phyloP scores from a whole-genome alignment of 2,797 vertebrate genomes.

The Lutjanus argentimaculatus region DNA sequence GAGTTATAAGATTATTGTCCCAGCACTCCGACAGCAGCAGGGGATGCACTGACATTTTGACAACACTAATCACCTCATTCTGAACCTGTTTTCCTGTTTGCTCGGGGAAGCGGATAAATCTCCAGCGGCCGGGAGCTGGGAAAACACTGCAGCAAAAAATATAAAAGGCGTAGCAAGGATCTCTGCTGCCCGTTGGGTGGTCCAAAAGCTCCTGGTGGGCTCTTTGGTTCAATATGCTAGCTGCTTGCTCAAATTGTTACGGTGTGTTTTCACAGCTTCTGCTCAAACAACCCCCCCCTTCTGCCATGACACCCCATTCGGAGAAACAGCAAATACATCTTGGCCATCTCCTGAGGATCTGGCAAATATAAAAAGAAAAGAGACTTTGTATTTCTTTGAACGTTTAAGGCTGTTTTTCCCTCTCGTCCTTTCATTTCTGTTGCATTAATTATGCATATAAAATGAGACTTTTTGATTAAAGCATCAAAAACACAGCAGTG shows the following conservation, averaged over 20 bases:
- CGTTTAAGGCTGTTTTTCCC: conserved; percentile 46
- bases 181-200: conserved; percentile 59
- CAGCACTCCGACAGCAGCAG: conserved; percentile 44
- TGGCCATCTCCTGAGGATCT: conserved; percentile 40
- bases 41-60: conserved; percentile 70
- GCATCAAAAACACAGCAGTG: conserved; percentile 64
- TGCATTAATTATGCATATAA: conserved; percentile 78
- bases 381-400: conserved; percentile 69
- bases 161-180: conserved; percentile 43
- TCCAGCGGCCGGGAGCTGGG: conserved; percentile 31
- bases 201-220: conserved; percentile 59
- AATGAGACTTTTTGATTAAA: conserved; percentile 73
- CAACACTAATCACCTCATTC: conserved; percentile 74
- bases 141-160: conserved; percentile 48
- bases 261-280: conserved; percentile 71
- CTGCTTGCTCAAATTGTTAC: conserved; percentile 63
- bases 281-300: conserved; percentile 53
- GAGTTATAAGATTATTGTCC: conserved; percentile 66
- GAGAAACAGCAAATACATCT: conserved; percentile 47
- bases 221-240: conserved; percentile 62
- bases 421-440: conserved; percentile 44
- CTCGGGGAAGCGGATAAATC: conserved; percentile 46
- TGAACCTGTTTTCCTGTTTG: conserved; percentile 64
- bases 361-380: conserved; percentile 39
- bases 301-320: conserved; percentile 30